Evolutionary conservation across 37 sponge, comb jelly and placozoan species (phyloP), one percentile per base, ranked within the genome.

Genomic region (Haliclona indistincta): DNA sequence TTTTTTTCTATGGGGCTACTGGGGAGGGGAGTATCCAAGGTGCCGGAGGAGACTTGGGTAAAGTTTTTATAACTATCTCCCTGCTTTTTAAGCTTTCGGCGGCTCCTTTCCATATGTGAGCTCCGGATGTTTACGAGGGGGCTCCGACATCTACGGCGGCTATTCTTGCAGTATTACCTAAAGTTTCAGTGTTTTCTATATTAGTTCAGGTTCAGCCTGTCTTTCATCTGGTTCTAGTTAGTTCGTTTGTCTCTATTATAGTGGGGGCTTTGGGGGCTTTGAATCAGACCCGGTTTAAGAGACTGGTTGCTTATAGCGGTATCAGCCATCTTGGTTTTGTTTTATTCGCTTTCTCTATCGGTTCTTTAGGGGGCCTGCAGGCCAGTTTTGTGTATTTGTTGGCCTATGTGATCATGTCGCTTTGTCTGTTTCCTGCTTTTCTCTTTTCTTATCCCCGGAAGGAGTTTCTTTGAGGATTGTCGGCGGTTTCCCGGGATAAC

Each of bases 301-400:
- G 92, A 0, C 43, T 91, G 73, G 73, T 91, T 23, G 92, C 92
- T 51, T 91, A 91, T 87, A 87, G 88, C 73, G 84, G 84, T 10
- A 87, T 91, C 38, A 64, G 76, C 15, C 87, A 91, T 68, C 81
- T 87, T 70, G 92, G 92, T 44, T 87, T 91, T 87, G 62, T 87
- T 29, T 51, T 86, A 52, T 74, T 87, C 66, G 92, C 88, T 20
- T 53, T 86, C 22, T 79, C 80, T 7, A 68, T 87, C 0, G 87
- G 83, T 13, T 78, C 91, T 54, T 86, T 86, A 71, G 87, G 81
- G 40, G 70, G 91, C 41, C 42, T 86, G 58, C 83, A 86, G 61
- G 91, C 87, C 8, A 71, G 79, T 44, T 70, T 86, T 49, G 76
- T 86, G 53, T 86, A 91, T 86, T 64, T 86, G 63, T 56, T 91